phyloP scores from a whole-genome alignment of 2,113 vertebrate species.

The Sphaerodactylus townsendi region DNA sequence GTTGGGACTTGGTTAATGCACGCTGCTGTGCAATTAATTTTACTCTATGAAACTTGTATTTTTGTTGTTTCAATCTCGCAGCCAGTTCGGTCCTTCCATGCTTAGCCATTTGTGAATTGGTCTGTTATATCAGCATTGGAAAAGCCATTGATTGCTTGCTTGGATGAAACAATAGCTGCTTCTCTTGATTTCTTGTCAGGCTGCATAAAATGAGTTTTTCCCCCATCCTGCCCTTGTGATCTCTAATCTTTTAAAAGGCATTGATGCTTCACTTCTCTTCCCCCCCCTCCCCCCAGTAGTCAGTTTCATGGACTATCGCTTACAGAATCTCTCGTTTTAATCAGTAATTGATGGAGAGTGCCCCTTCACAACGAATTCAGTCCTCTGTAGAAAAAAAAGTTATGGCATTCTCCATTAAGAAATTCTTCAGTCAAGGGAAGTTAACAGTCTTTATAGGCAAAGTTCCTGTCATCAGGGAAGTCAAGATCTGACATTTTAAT shows the following conservation, averaged over 20 bases:
- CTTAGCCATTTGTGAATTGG: not conserved
- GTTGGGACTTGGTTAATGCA: not conserved
- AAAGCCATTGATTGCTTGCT: not conserved
- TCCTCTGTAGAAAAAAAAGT: conserved; percentile 21
- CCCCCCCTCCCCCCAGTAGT: accelerated
- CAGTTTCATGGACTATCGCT: conserved; percentile 10
- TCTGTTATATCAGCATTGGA: not conserved
- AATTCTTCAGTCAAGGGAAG: not conserved
- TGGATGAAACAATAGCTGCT: not conserved
- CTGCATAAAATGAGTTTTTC: not conserved
- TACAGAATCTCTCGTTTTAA: conserved; percentile 18
- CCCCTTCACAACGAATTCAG: not conserved
- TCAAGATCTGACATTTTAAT: not conserved
- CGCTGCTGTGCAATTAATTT: not conserved
- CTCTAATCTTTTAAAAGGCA: conserved; percentile 19
- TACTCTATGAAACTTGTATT: not conserved
- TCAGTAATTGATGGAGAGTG: conserved; percentile 14
- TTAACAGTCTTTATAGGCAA: not conserved
- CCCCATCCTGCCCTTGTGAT: not conserved
- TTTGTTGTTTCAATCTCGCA: not conserved
- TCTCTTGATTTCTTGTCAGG: not conserved
- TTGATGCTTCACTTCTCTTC: not conserved
- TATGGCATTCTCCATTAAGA: not conserved
- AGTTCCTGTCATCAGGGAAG: not conserved
- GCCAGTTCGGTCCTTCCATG: not conserved